Percentiles rank a stretch among this genome's conserved stretches.
Evolutionary conservation across 2,797 vertebrate genomes (phyloP).

Genomic region (Sardinella longiceps): DNA sequence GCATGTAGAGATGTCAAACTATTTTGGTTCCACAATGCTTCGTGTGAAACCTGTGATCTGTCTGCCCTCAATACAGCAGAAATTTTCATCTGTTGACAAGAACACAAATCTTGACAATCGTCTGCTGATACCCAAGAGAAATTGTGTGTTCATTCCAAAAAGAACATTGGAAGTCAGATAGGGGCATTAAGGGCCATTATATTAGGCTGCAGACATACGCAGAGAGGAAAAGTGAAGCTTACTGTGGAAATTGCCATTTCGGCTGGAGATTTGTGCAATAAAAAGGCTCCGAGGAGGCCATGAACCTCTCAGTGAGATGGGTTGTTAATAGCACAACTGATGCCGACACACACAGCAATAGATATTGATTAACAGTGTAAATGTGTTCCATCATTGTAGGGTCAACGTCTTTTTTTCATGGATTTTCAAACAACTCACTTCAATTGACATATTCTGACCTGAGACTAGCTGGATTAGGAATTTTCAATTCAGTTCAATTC

Average conservation of each 20-base stretch:
- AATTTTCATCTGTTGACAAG: too few species aligned
- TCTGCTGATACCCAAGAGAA: too few species aligned
- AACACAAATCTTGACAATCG: too few species aligned
- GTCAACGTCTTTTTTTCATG: neutral
- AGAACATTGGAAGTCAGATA: slow-evolving; percentile 29
- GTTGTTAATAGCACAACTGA: neutral
- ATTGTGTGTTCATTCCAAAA: neutral
- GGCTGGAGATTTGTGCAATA: neutral
- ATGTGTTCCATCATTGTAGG: neutral
- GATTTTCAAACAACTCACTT: neutral
- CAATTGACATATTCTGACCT: neutral
- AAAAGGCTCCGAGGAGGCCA: neutral
- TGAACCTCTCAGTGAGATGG: neutral
- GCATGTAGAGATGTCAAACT: too few species aligned
- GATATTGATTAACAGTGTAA: neutral
- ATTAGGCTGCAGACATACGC: neutral
- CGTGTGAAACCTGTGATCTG: too few species aligned
- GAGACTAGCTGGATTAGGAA: neutral
- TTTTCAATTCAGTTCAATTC: neutral
- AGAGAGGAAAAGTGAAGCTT: neutral
- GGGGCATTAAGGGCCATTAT: neutral
- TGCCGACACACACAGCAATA: neutral
- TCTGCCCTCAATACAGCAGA: too few species aligned
- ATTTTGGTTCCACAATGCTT: too few species aligned
- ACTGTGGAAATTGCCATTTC: neutral